These are phyloP conservation scores for Spinus pinus DNA, from an alignment of 2,797 vertebrate species.

Conservation along the genomic window DNA sequence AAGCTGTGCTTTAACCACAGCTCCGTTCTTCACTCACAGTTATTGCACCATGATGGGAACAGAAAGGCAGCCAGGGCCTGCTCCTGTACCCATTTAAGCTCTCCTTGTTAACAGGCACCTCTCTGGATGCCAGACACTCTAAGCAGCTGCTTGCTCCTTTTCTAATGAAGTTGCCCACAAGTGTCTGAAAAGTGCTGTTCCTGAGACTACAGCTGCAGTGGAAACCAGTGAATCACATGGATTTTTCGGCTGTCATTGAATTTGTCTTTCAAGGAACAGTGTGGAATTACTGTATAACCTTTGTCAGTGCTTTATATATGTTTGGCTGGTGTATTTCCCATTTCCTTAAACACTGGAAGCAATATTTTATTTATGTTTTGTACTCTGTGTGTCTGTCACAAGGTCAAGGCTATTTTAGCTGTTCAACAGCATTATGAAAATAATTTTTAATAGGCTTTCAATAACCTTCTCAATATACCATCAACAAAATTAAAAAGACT, in stretches of 20 bases:
- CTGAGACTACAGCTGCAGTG: not conserved
- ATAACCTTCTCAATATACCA: not conserved
- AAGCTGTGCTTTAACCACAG: not conserved
- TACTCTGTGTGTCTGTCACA: not conserved
- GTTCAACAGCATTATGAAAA: not conserved
- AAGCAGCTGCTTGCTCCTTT: not conserved
- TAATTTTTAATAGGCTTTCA: not conserved
- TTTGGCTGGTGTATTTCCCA: not conserved
- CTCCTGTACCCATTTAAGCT: not conserved
- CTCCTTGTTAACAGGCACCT: not conserved
- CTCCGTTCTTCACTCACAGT: not conserved
- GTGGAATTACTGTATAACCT: not conserved
- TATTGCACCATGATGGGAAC: not conserved
- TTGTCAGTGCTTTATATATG: not conserved
- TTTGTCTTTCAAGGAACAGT: not conserved
- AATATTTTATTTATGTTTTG: not conserved
- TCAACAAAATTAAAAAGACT: not conserved
- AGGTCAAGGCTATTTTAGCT: not conserved
- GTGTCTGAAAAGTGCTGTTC: not conserved
- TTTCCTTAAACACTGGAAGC: not conserved
- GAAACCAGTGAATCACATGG: not conserved
- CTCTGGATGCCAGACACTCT: not conserved
- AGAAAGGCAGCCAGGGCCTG: not conserved
- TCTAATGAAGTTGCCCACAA: not conserved
- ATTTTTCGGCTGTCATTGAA: not conserved